These are phyloP conservation scores for Darevskia mixta DNA, from an alignment of 2,797 vertebrate genomes.

Conservation along the genomic window DNA sequence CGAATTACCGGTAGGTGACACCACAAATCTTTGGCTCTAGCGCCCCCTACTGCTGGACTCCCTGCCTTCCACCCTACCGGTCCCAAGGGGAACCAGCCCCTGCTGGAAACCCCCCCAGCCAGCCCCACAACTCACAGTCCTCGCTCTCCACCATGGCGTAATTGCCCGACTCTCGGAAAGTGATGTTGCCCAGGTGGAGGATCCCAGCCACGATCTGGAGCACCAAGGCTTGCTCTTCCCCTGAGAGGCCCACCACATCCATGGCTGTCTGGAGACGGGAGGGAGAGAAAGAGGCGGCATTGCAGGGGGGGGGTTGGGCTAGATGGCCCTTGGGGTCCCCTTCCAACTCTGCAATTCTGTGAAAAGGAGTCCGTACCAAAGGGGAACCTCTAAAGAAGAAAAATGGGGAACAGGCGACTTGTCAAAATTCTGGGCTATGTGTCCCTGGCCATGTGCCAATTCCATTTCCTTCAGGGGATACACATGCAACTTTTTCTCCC, in stretches of 20 bases:
- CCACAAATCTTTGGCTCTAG: neutral
- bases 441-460: neutral
- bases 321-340: no score
- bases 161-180: conserved; percentile 86
- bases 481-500: neutral
- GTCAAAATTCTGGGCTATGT: neutral
- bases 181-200: conserved; percentile 87
- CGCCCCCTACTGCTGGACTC: neutral
- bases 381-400: neutral
- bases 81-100: no score
- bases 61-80: neutral
- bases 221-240: conserved; percentile 81
- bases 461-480: neutral
- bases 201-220: conserved; percentile 86
- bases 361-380: neutral
- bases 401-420: no score
- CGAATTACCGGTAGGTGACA: neutral
- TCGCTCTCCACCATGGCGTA: conserved; percentile 85
- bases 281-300: neutral
- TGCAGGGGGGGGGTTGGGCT: no score
- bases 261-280: conserved; percentile 79
- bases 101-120: no score
- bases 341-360: no score
- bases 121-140: conserved; percentile 80
- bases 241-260: conserved; percentile 80